Conservation (phyloP, 2,113 vertebrate genomes). For the Trichechus manatus region DNA sequence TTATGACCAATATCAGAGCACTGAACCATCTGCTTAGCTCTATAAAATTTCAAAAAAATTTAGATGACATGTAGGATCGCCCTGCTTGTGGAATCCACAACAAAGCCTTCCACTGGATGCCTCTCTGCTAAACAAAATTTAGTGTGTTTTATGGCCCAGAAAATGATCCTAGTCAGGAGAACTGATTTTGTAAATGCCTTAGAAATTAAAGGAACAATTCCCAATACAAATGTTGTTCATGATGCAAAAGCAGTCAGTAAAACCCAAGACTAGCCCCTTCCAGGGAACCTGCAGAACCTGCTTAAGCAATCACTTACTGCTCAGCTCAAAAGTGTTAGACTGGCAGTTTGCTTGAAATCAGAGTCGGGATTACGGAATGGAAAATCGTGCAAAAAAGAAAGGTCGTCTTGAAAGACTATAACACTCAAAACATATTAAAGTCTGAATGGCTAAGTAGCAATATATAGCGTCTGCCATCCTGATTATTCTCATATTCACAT, state of each 20-base stretch:
- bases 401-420: neutral
- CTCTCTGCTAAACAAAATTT: slow-evolving; percentile 56
- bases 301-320: neutral
- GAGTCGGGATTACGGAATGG: neutral
- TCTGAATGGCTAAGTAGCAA: neutral
- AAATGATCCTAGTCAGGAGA: slow-evolving; percentile 69
- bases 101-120: slow-evolving; percentile 39
- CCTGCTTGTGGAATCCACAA: slow-evolving; percentile 42
- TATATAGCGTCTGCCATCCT: neutral
- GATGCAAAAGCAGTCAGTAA: slow-evolving; percentile 31
- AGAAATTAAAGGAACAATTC: slow-evolving; percentile 74
- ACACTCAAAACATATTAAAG: neutral
- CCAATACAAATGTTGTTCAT: slow-evolving; percentile 57
- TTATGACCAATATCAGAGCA: neutral
- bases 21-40: slow-evolving; percentile 66
- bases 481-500: neutral
- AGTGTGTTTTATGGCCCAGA: slow-evolving; percentile 76
- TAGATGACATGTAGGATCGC: slow-evolving; percentile 25
- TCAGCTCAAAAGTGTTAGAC: neutral
- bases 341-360: neutral
- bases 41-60: slow-evolving; percentile 67
- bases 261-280: neutral
- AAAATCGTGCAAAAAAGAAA: neutral
- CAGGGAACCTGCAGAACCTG: neutral
- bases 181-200: slow-evolving; percentile 54